A percentile compares a stretch with the other conserved stretches of the same genome.
phyloP scores from a whole-genome alignment of 2,113 vertebrate genomes.

The Rynchops niger region DNA sequence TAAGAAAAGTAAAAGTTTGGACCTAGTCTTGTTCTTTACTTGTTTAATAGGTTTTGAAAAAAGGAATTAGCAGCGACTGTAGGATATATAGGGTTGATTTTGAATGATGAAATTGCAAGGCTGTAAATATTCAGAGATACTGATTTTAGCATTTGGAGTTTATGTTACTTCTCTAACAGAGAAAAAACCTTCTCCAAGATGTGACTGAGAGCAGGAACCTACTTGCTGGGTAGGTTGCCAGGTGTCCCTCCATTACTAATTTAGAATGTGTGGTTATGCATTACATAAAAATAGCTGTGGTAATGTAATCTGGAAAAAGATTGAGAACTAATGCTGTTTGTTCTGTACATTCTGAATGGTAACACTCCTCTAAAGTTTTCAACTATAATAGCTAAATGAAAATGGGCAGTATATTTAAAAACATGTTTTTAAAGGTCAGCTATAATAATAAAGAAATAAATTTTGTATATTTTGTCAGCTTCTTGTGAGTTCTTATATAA shows the following conservation, averaged over 20 bases:
- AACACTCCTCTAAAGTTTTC: neutral
- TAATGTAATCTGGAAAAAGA: neutral
- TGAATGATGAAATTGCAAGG: neutral
- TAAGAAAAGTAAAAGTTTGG: neutral
- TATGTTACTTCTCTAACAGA: neutral
- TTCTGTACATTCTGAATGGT: neutral
- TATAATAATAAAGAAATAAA: neutral
- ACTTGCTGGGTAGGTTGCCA: neutral
- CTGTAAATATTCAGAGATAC: neutral
- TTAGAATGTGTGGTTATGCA: neutral
- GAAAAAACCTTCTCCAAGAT: neutral
- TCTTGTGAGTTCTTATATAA: neutral
- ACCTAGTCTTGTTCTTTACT: neutral
- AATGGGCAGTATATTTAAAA: neutral
- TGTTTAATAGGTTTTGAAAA: neutral
- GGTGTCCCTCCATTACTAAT: neutral
- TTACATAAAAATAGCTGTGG: neutral
- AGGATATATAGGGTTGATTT: neutral
- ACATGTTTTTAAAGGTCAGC: neutral
- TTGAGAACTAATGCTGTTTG: neutral
- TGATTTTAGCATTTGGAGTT: neutral
- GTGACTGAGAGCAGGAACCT: neutral
- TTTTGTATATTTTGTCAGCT: neutral
- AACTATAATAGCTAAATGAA: neutral
- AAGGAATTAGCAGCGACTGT: neutral